Conservation (phyloP, 2,113 vertebrate genomes). For the Promerops cafer region DNA sequence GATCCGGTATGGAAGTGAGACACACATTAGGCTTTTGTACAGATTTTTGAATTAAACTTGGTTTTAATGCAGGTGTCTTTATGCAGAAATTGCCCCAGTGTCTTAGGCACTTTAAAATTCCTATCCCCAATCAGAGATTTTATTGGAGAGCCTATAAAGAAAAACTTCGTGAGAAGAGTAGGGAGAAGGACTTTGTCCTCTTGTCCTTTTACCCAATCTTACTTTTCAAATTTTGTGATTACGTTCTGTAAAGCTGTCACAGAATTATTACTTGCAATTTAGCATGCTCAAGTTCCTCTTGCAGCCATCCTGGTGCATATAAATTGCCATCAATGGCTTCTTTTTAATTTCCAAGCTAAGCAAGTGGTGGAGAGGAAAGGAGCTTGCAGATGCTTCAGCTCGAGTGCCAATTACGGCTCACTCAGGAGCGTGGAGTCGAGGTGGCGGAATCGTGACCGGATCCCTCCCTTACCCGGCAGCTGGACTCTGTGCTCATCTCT, state of each 20-base stretch:
- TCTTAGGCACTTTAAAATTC: neutral
- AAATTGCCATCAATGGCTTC: neutral
- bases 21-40: neutral
- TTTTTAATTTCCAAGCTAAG: neutral
- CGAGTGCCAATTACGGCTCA: accelerated
- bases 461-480: neutral
- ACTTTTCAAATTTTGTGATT: neutral
- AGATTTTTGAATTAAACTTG: neutral
- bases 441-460: accelerated
- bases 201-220: neutral
- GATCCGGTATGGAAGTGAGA: neutral
- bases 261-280: neutral
- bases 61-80: neutral
- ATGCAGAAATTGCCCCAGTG: neutral
- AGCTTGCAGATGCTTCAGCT: accelerated
- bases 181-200: neutral
- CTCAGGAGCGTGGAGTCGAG: accelerated
- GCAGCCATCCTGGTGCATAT: neutral
- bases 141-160: neutral
- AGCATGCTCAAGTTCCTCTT: neutral
- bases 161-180: neutral
- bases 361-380: neutral
- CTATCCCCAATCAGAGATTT: neutral
- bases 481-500: neutral
- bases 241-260: neutral